Conservation (phyloP, 2,888 invertebrate genomes). For the Oligia fasciuncula region DNA sequence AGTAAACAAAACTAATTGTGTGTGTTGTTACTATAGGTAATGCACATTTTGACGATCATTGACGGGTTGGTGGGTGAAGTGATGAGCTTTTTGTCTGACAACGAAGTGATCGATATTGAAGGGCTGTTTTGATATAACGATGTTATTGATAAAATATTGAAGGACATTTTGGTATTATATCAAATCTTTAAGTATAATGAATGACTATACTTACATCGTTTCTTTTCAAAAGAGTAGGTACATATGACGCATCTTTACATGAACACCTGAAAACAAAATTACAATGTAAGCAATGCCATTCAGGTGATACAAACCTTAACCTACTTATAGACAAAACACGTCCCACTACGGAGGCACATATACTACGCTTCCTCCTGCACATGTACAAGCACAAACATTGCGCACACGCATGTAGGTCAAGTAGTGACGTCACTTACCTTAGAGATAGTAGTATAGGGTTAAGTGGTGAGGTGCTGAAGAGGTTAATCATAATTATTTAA, state of each 20-base stretch:
- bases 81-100: not conserved
- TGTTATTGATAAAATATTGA: not conserved
- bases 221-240: not conserved
- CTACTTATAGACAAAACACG: constrained; percentile 13
- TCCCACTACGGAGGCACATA: not conserved
- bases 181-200: not conserved
- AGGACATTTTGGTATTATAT: not conserved
- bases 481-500: not conserved
- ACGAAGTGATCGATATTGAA: constrained; percentile 16
- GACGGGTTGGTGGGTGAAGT: constrained; percentile 1
- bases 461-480: constrained; percentile 32
- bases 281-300: not conserved
- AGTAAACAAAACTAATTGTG: not conserved
- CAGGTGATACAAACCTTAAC: constrained; percentile 23
- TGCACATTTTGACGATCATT: constrained; percentile 19
- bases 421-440: constrained; percentile 13
- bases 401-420: constrained; percentile 46
- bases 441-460: constrained; percentile 18
- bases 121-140: not conserved
- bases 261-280: not conserved
- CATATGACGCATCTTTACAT: not conserved
- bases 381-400: constrained; percentile 33
- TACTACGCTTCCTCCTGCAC: constrained; percentile 20
- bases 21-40: too few species aligned
- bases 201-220: not conserved